phyloP scores from a whole-genome alignment of 2,888 invertebrate species.

The Drosophila greeni region DNA sequence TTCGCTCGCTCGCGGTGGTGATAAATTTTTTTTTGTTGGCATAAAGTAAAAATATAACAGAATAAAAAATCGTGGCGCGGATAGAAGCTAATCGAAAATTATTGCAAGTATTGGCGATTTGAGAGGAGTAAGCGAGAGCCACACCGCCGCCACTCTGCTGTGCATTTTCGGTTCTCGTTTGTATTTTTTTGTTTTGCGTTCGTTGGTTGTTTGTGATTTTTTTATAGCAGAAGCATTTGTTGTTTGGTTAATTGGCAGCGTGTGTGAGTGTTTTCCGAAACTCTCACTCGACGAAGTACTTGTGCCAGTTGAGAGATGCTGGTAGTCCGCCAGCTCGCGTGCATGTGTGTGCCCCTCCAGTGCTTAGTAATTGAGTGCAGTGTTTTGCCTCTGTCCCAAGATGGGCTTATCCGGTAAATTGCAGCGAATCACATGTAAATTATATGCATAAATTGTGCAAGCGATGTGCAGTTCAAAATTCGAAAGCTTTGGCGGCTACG shows the following conservation, averaged over 20 bases:
- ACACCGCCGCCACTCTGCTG: not conserved
- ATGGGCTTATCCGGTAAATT: not conserved
- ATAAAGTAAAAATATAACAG: slow-evolving; percentile 71
- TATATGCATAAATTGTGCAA: not conserved
- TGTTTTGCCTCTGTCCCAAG: not conserved
- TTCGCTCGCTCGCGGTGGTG: slow-evolving; percentile 50
- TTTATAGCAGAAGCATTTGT: slow-evolving; percentile 15
- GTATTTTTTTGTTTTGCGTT: slow-evolving; percentile 11
- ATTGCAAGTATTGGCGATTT: slow-evolving; percentile 35
- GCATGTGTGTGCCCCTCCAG: slow-evolving; percentile 13
- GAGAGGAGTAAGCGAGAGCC: slow-evolving; percentile 6
- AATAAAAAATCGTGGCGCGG: slow-evolving; percentile 44
- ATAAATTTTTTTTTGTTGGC: slow-evolving; percentile 70
- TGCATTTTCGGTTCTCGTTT: slow-evolving; percentile 13
- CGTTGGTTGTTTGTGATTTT: slow-evolving; percentile 3
- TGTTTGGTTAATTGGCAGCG: slow-evolving; percentile 36
- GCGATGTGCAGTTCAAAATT: slow-evolving; percentile 16
- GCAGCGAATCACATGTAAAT: not conserved
- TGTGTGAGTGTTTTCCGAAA: slow-evolving; percentile 30
- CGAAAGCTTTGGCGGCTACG: slow-evolving; percentile 33
- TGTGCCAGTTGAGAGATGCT: slow-evolving; percentile 18
- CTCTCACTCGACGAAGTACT: slow-evolving; percentile 19
- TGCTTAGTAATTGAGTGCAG: not conserved
- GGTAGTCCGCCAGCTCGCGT: slow-evolving; percentile 11
- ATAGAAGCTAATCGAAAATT: slow-evolving; percentile 34